Conservation (phyloP, 2,888 invertebrate species). For the Prostheceraeus crozeri region DNA sequence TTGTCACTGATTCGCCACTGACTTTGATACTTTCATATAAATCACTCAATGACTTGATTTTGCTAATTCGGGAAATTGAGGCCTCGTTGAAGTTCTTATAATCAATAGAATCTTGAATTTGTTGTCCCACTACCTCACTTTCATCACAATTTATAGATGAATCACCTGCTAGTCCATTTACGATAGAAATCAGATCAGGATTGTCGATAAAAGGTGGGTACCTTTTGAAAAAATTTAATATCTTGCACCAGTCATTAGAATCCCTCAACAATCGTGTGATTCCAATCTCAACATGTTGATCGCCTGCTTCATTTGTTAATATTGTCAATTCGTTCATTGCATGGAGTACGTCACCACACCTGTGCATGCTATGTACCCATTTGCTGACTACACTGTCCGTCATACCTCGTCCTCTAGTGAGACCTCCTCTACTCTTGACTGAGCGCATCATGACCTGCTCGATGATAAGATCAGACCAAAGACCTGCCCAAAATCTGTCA, state of each 20-base stretch:
- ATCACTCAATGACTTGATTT: no score
- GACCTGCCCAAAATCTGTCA: constrained; percentile 8
- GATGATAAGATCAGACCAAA: constrained; percentile 2
- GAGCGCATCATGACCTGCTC: constrained; percentile 4
- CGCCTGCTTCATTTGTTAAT: background rate
- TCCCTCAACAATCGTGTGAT: background rate
- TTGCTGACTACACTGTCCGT: background rate
- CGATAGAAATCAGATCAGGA: background rate
- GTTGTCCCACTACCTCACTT: background rate
- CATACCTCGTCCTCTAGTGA: background rate
- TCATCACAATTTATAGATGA: constrained; percentile 1
- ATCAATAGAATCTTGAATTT: no score
- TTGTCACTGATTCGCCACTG: constrained; percentile 24
- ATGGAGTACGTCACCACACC: background rate
- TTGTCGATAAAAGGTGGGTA: background rate
- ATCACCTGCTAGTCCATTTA: background rate
- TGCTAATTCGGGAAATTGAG: no score
- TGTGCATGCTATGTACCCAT: constrained; percentile 5
- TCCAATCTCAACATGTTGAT: background rate
- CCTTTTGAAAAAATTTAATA: background rate
- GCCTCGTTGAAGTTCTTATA: no score
- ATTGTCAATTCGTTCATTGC: background rate
- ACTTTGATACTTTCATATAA: no score
- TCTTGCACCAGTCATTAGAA: background rate
- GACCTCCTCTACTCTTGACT: constrained; percentile 3